Evolutionary conservation across 2,113 vertebrate species (phyloP).

Genomic region (Martes martes): DNA sequence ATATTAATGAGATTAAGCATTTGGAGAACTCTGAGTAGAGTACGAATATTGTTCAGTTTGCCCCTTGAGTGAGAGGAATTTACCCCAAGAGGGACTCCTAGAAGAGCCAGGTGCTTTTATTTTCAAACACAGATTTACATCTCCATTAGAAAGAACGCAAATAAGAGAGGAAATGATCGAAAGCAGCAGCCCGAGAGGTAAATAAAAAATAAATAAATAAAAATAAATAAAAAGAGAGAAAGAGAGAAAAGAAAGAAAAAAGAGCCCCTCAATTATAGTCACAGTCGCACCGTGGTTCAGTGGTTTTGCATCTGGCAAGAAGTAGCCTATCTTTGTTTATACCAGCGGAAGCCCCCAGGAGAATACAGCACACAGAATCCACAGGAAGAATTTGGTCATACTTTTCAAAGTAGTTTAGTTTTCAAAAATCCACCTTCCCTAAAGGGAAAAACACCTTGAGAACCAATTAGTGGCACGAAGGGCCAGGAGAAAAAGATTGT

Average conservation of each 20-base stretch:
- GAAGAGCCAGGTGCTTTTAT: not conserved
- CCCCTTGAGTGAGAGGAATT: not conserved
- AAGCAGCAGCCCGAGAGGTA: not conserved
- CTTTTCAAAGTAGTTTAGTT: constrained; percentile 62
- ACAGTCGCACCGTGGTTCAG: not conserved
- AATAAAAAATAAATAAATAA: not conserved
- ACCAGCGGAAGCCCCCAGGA: not conserved
- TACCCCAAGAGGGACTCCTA: not conserved
- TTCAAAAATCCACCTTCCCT: constrained; percentile 61
- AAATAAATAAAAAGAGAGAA: not conserved
- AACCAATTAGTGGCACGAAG: constrained; percentile 64
- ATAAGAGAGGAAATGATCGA: not conserved
- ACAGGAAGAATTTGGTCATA: constrained; percentile 65
- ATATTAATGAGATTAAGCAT: not conserved
- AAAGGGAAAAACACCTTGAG: constrained; percentile 70
- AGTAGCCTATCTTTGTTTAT: constrained; percentile 56
- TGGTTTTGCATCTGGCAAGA: constrained; percentile 1
- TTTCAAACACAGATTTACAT: not conserved
- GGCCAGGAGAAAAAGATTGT: constrained; percentile 23
- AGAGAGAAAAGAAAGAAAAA: not conserved
- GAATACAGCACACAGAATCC: not conserved
- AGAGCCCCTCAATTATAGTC: not conserved
- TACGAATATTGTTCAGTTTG: not conserved
- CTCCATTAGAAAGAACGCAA: not conserved
- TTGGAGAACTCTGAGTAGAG: not conserved